A percentile compares a stretch with the other conserved stretches of the same genome.
These are phyloP conservation scores for Leucopternis melanops DNA, from an alignment of 2,113 vertebrate species.

Conservation along the genomic window DNA sequence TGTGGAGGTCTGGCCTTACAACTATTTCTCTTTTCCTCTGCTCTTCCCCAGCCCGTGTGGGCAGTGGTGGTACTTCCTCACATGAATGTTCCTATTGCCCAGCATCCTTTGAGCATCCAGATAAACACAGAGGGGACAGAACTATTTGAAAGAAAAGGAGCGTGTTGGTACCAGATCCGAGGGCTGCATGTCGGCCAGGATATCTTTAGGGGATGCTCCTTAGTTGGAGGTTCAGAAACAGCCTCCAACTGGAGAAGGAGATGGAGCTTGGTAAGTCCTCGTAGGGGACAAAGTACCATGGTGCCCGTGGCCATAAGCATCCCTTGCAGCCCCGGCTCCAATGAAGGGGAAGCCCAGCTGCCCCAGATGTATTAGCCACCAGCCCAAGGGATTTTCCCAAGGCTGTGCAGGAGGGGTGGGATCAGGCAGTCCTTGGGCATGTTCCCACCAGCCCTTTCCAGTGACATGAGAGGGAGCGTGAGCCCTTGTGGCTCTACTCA, in stretches of 20 bases:
- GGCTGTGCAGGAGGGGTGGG: background rate
- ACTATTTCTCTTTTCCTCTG: background rate
- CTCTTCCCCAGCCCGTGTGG: background rate
- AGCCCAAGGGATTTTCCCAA: background rate
- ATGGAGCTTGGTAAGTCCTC: background rate
- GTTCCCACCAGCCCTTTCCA: background rate
- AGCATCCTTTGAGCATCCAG: background rate
- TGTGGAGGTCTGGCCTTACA: background rate
- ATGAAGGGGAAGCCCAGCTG: background rate
- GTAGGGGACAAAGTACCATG: rapidly evolving
- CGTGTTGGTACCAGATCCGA: rapidly evolving
- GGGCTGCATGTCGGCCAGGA: background rate
- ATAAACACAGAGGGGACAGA: background rate
- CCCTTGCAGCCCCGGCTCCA: background rate
- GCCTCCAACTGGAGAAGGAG: background rate
- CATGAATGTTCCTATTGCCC: rapidly evolving
- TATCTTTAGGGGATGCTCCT: background rate
- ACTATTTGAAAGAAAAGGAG: background rate
- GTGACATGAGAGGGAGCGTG: rapidly evolving
- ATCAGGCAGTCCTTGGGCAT: background rate
- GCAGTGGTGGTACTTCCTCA: background rate
- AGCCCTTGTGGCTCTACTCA: background rate
- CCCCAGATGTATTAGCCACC: background rate
- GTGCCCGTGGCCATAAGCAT: rapidly evolving
- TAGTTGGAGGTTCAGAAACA: background rate